Evolutionary conservation across 2,113 vertebrate genomes (phyloP).

Genomic region (Thymallus thymallus): DNA sequence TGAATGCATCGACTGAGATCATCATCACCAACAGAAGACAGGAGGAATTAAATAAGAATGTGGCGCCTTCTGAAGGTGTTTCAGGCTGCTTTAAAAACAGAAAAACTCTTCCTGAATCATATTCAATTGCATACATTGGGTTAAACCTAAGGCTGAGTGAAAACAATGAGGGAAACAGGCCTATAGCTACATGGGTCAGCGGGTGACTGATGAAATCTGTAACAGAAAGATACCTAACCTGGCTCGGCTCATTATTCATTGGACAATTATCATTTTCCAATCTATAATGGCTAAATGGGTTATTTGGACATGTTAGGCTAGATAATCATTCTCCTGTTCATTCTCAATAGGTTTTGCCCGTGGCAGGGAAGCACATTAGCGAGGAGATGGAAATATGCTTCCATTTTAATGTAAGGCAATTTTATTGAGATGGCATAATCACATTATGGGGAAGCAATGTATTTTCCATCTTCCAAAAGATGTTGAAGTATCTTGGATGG

Average conservation of each 20-base stretch:
- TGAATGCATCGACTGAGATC: slow-evolving; percentile 15
- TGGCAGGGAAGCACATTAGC: not conserved
- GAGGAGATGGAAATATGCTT: not conserved
- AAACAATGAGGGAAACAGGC: not conserved
- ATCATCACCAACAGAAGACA: no score
- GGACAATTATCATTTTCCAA: not conserved
- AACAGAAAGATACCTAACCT: not conserved
- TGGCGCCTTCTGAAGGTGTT: slow-evolving; percentile 31
- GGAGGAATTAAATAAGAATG: slow-evolving; percentile 41
- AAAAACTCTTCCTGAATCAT: not conserved
- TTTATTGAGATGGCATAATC: not conserved
- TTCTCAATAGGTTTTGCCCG: not conserved
- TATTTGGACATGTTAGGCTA: not conserved
- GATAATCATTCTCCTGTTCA: not conserved
- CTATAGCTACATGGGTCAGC: not conserved
- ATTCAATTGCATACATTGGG: not conserved
- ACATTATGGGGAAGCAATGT: not conserved
- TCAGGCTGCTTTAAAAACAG: not conserved
- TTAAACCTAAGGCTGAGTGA: not conserved
- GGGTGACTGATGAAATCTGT: not conserved
- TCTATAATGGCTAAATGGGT: not conserved
- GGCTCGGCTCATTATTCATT: not conserved
- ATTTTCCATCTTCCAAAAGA: not conserved
- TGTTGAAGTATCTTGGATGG: not conserved
- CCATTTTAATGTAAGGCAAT: not conserved